Evolutionary conservation across 2,888 invertebrate genomes (phyloP), one percentile per base, ranked within the genome.

Genomic region (Epinotia nisella): DNA sequence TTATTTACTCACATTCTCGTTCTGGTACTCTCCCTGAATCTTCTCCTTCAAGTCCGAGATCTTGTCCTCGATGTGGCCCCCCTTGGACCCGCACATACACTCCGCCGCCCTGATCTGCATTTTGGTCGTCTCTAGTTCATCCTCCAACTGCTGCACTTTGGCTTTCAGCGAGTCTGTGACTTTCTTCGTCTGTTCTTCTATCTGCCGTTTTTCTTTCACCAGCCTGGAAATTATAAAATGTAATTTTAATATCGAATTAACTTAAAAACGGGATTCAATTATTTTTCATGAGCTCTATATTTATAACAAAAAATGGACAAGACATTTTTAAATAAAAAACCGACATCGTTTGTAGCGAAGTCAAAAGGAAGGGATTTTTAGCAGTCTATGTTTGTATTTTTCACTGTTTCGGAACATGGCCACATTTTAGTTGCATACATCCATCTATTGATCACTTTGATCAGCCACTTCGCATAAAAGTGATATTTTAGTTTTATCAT

Each of bases 111-210:
- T 61, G 7, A 90, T 75, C 77, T 93, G 92, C 29, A 88, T 78
- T 70, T 81, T 86, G 0, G 85, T 81, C 0, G 83, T 88, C 15
- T 88, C 88, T 64, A 92, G 70, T 75, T 93, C 89, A 64, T 87
- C 87, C 76, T 91, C 87, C 17, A 92, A 75, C 13, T 83, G 76
- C 51, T 80, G 82, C 7, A 93, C 84, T 76, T 78, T 89, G 3
- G 53, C 73, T 72, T 90, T 85, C 13, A 93, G 77, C 1, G 75
- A 79, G 17, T 72, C 79, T 68, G 80, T 87, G 4, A 86, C 75
- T 45, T 82, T 71, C 15, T 72, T 66, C 15, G 88, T 81, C 73
- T 89, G 83, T 0, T 77, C 67, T 81, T 90, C 87, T 75, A 93
- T 81, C 55, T 85, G 72, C 65, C 80, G 85, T 82, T 88, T 92